Evolutionary conservation across 2,888 invertebrate genomes (phyloP), one percentile per base, ranked within the genome.

Genomic region (Melangyna quadrimaculata): DNA sequence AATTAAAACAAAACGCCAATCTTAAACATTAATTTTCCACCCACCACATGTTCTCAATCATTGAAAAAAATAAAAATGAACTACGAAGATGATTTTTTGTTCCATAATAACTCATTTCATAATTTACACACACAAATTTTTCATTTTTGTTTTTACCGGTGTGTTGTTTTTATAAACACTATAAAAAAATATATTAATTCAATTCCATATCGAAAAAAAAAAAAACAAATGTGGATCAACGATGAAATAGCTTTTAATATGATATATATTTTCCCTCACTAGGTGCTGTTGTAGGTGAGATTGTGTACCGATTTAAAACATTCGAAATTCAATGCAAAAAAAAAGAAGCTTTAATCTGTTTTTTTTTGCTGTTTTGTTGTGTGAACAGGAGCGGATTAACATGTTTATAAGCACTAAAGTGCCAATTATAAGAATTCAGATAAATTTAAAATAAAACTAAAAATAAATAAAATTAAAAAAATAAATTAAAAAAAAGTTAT

Each of bases 101-200:
- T 74, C 6, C 35, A 59, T 67, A 71, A 67, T 77, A 53, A 72
- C 35, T 82, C 72, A 78, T 82, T 82, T 82, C 82, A 82, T 82
- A 78, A 78, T 82, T 82, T 55, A 78, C 35, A 73, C 37, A 19
- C 24, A 19, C 27, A 40, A 43, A 17, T 24, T 2, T 57, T 57
- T 57, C 7, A 70, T 48, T 75, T 75, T 35, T 45, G 27, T 32
- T 53, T 65, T 27, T 35, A 32, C 17, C 37, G n/a, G 19, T 29
- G 10, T 5, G n/a, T 53, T 72, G 27, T 78, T 51, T 59, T 59
- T 29, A 72, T 82, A 82, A 77, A 82, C 81, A 82, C 51, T 17
- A 73, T 79, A 73, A 72, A 73, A 61, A 67, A 29, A 51, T 48
- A 65, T 75, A 24, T 22, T 10, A 8, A 74, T 8, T 19, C 29